phyloP scores from a whole-genome alignment of 2,113 vertebrate genomes.

The Gobiocypris rarus region DNA sequence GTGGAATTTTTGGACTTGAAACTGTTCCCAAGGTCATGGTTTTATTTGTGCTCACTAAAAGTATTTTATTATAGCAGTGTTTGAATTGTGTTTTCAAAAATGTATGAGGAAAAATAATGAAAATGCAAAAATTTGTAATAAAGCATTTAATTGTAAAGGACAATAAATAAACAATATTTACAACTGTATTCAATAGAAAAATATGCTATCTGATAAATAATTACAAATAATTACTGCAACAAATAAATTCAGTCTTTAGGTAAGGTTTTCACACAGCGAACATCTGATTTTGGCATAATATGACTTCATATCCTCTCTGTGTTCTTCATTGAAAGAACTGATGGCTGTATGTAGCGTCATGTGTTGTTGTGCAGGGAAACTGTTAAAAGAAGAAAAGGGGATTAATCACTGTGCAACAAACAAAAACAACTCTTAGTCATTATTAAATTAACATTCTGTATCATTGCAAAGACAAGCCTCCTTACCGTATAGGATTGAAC shows the following conservation, averaged over 20 bases:
- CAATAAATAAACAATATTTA: conserved; percentile 25
- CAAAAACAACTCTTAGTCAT: background rate
- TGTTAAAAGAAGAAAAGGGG: conserved; percentile 1
- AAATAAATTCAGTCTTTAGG: background rate
- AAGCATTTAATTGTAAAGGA: conserved; percentile 26
- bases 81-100: too few relatives aligned
- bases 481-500: conserved; percentile 18
- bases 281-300: background rate
- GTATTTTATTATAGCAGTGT: too few relatives aligned
- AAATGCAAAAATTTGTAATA: background rate
- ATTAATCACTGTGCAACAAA: background rate
- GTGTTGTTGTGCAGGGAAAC: conserved; percentile 10
- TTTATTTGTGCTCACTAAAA: too few relatives aligned
- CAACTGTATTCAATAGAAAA: conserved; percentile 28
- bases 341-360: background rate
- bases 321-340: background rate
- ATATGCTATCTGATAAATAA: conserved; percentile 41
- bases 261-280: background rate
- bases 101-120: background rate
- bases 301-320: background rate
- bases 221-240: background rate
- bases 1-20: too few relatives aligned
- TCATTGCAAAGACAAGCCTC: background rate
- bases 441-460: background rate
- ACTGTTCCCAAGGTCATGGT: too few relatives aligned